phyloP scores from a whole-genome alignment of 1,140 invertebrate species.

The Akabosia matsudoensis region DNA sequence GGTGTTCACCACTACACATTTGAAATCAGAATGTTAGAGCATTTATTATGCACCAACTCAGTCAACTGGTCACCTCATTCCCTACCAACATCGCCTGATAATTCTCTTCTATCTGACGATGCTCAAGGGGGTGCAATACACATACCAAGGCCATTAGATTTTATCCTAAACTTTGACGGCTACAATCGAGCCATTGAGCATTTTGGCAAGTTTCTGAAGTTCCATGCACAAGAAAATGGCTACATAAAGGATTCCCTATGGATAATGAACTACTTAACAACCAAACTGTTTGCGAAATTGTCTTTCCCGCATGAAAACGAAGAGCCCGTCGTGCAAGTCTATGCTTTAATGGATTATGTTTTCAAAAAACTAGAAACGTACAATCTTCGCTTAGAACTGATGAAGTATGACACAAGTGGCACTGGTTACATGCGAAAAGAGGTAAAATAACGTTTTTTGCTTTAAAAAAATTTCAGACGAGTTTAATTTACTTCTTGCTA shows the following conservation, averaged over 20 bases:
- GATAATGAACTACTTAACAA: neutral
- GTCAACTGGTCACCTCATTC: neutral
- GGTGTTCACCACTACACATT: neutral
- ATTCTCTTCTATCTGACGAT: neutral
- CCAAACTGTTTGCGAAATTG: neutral
- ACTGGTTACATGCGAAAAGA: neutral
- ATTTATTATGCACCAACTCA: neutral
- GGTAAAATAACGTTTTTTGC: neutral
- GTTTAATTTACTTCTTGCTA: neutral
- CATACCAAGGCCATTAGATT: neutral
- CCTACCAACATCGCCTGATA: neutral
- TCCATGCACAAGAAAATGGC: neutral
- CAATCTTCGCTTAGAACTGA: neutral
- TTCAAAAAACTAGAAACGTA: neutral
- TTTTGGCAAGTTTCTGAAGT: neutral
- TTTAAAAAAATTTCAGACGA: neutral
- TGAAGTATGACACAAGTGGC: neutral
- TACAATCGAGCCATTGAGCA: neutral
- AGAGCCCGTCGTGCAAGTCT: neutral
- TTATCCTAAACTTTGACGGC: neutral
- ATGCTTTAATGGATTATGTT: neutral
- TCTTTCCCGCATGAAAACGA: neutral
- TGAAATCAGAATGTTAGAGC: neutral
- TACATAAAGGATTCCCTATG: neutral
- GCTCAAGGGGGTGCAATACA: neutral